These are phyloP conservation scores for Meles meles DNA, from an alignment of 2,113 vertebrate species.

Conservation along the genomic window DNA sequence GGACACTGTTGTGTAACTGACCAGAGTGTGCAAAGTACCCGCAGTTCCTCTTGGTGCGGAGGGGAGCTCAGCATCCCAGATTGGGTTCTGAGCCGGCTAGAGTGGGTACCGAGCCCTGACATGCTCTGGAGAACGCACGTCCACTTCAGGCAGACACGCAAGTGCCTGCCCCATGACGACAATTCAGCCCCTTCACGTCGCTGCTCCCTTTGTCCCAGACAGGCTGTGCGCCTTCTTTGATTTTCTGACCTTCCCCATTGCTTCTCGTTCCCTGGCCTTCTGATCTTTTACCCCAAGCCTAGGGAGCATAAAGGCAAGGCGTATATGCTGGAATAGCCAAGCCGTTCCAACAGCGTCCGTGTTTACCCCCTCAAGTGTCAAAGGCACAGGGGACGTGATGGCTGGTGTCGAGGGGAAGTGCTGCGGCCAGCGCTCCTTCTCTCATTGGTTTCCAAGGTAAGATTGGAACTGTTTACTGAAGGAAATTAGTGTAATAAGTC, in stretches of 20 bases:
- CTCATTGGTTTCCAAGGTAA: constrained; percentile 10
- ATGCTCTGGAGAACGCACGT: neutral
- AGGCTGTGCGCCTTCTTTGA: neutral
- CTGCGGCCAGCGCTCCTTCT: neutral
- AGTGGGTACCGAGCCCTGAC: rapidly evolving
- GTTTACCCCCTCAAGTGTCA: neutral
- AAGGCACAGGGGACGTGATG: neutral
- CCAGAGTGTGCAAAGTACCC: rapidly evolving
- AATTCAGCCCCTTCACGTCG: neutral
- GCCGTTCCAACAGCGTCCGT: neutral
- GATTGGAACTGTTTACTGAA: neutral
- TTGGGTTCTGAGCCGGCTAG: neutral
- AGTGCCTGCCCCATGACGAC: neutral
- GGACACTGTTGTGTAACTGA: neutral
- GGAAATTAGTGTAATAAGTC: neutral
- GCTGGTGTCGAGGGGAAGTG: neutral
- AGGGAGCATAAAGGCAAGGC: neutral
- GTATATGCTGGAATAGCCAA: neutral
- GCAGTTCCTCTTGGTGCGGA: neutral
- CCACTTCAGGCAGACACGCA: neutral
- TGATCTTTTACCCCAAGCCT: neutral
- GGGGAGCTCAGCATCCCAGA: neutral
- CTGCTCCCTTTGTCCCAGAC: neutral
- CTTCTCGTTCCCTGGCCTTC: neutral
- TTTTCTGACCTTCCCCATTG: neutral